phyloP scores from a whole-genome alignment of 1,140 invertebrate genomes.

The Euura saliciscinereae region DNA sequence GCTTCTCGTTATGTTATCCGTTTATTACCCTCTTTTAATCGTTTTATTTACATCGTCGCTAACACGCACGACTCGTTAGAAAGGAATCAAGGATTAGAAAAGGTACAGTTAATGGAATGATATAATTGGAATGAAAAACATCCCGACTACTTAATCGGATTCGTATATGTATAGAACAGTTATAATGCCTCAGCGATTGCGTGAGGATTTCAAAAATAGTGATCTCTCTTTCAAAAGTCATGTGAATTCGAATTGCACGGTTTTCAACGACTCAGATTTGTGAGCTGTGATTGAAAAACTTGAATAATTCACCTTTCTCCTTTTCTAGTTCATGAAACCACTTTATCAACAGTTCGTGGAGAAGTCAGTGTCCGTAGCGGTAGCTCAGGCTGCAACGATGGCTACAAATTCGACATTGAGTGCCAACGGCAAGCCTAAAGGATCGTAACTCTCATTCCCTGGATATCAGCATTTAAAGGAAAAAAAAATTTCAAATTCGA shows the following conservation, averaged over 20 bases:
- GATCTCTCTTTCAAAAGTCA: no score
- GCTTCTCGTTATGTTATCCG: conserved; percentile 17
- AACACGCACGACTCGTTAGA: neutral
- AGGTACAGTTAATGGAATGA: neutral
- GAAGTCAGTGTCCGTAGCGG: conserved; percentile 79
- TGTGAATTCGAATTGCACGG: no score
- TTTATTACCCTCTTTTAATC: conserved; percentile 23
- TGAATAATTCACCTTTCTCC: conserved; percentile 25
- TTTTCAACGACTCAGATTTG: no score
- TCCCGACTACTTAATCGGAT: no score
- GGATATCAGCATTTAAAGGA: conserved; percentile 20
- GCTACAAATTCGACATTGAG: conserved; percentile 61
- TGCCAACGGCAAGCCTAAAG: conserved; percentile 67
- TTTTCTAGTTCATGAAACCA: conserved; percentile 78
- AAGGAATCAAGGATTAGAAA: conserved; percentile 8
- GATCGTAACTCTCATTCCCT: conserved; percentile 59
- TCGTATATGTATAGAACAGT: no score
- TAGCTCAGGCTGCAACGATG: conserved; percentile 72
- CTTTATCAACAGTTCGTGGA: conserved; percentile 77
- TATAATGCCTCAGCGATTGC: no score
- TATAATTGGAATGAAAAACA: no score
- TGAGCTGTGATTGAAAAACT: no score
- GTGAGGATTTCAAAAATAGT: no score
- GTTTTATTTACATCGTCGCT: neutral
- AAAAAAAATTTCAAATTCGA: conserved; percentile 14